phyloP scores from a whole-genome alignment of 2,113 vertebrate genomes.

The Upupa epops region DNA sequence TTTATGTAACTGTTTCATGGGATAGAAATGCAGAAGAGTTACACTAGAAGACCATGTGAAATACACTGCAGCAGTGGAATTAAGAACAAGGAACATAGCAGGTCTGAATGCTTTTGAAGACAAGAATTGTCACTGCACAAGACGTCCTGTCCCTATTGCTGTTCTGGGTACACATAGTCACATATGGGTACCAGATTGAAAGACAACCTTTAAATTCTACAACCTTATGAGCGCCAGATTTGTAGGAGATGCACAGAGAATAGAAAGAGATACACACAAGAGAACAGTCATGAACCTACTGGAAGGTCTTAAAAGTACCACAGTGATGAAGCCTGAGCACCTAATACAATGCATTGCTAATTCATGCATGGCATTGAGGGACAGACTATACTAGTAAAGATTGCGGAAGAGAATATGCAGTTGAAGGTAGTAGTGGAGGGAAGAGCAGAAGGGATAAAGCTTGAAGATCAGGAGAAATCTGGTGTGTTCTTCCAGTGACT shows the following conservation, averaged over 20 bases:
- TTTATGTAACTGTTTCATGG: neutral
- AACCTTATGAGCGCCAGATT: neutral
- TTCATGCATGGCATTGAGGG: neutral
- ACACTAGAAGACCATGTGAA: neutral
- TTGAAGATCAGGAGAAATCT: neutral
- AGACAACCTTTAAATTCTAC: neutral
- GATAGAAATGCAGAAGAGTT: neutral
- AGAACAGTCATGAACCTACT: neutral
- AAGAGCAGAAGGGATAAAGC: fast-evolving
- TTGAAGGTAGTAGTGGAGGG: neutral
- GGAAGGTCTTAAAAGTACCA: neutral
- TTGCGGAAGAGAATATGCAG: neutral
- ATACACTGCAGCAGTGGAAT: neutral
- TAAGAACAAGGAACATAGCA: neutral
- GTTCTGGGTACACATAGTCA: fast-evolving
- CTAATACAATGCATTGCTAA: neutral
- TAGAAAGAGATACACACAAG: neutral
- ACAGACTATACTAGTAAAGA: neutral
- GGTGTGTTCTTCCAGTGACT: neutral
- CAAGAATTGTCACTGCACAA: neutral
- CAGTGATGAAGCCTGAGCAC: neutral
- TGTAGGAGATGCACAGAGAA: neutral
- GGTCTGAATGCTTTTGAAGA: neutral
- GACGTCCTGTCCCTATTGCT: fast-evolving
- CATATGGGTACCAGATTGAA: neutral